Evolutionary conservation across 2,888 invertebrate genomes (phyloP), one percentile per base, ranked within the genome.

Genomic region (Melinaea menophilus): DNA sequence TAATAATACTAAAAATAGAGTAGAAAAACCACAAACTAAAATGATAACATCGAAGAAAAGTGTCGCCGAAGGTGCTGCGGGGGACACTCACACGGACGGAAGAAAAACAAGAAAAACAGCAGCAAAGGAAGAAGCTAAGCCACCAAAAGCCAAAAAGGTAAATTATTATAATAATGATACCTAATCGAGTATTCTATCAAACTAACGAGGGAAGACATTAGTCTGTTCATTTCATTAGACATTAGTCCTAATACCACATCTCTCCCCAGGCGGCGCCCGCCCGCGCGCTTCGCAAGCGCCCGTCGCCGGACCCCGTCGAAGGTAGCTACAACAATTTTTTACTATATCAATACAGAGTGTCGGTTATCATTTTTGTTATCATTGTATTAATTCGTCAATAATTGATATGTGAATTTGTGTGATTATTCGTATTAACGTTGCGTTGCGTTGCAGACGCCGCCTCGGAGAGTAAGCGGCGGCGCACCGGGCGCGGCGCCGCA

Each of bases 101-200:
- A 68, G 55, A 12, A 66, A 59, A 51, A 56, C n/a, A 22, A 55
- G 45, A n/a, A 46, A 51, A 31, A 13, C 58, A 33, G 37, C 33
- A 11, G 5, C n/a, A 3, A 60, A 57, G 51, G 55, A 37, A 35
- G 45, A 58, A 22, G 48, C 4, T 41, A 55, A 62, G 45, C 3
- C 22, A 9, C 37, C 47, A 33, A 48, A 47, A 48, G 51, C 37
- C 13, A 61, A 55, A 47, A 57, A 59, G 66, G 65, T 66, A 11
- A 31, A 51, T 7, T 51, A 22, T 56, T 2, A 7, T 41, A 7
- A n/a, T 22, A 37, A 13, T 22, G 22, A 22, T 22, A 22, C 22
- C 22, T 22, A 22, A 22, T 22, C 22, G 22, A 22, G 22, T 22
- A 22, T 22, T 22, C 22, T 22, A 22, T 22, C 22, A 22, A 22